phyloP scores from a whole-genome alignment of 2,888 invertebrate genomes.

The Drosophila incognita region DNA sequence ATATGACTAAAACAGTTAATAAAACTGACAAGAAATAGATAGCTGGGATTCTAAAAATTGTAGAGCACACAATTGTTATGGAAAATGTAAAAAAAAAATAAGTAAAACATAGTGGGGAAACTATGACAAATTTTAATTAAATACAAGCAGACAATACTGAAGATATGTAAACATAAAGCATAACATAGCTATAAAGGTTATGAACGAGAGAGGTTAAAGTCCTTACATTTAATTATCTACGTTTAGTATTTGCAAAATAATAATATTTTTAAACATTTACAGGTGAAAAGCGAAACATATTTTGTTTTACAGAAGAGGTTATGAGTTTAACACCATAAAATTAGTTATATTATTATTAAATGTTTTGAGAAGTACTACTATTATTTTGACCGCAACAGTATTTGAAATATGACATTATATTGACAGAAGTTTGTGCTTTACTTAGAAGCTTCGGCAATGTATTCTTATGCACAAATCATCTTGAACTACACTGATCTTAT shows the following conservation, averaged over 20 bases:
- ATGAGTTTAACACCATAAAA: background rate
- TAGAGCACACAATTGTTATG: no score
- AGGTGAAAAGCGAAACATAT: background rate
- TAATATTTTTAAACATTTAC: background rate
- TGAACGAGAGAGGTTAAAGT: background rate
- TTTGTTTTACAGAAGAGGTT: background rate
- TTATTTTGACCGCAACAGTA: background rate
- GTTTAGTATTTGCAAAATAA: background rate
- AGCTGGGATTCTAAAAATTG: no score
- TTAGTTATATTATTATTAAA: background rate
- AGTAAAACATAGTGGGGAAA: no score
- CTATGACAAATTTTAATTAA: no score
- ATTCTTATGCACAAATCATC: background rate
- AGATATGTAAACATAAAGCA: background rate
- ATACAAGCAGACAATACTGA: background rate
- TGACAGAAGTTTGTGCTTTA: background rate
- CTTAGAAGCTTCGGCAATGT: background rate
- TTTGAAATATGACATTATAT: background rate
- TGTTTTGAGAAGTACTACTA: background rate
- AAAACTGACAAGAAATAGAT: background rate
- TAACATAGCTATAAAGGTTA: background rate
- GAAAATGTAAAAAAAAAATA: background rate
- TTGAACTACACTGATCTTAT: background rate
- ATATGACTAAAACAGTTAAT: background rate
- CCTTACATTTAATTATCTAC: background rate